Conservation (phyloP, 2,888 invertebrate genomes). For the Allygus modestus region DNA sequence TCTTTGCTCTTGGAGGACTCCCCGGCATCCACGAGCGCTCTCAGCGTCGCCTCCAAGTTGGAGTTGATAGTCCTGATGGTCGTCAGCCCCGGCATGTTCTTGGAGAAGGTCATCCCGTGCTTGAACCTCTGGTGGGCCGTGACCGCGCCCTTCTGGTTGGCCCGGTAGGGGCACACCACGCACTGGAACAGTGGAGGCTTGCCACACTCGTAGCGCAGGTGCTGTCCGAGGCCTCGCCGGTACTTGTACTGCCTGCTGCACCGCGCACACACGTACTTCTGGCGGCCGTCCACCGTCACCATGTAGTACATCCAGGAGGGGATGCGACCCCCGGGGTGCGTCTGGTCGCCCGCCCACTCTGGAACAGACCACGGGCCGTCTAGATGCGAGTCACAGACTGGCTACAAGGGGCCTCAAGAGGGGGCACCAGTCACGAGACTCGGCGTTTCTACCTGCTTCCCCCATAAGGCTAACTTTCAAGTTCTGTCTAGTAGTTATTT, state of each 20-base stretch:
- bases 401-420: too few species aligned
- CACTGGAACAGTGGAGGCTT: slow-evolving; percentile 80
- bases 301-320: slow-evolving; percentile 51
- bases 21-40: background rate
- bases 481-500: too few species aligned
- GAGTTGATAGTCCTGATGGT: background rate
- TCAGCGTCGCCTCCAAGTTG: background rate
- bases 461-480: too few species aligned
- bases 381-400: too few species aligned
- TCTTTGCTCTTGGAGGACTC: background rate
- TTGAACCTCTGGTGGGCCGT: slow-evolving; percentile 58
- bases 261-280: slow-evolving; percentile 48
- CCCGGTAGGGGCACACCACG: slow-evolving; percentile 75
- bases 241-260: slow-evolving; percentile 58
- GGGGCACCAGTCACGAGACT: too few species aligned
- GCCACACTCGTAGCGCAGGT: slow-evolving; percentile 79
- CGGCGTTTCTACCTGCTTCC: too few species aligned
- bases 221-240: slow-evolving; percentile 71
- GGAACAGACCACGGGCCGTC: background rate
- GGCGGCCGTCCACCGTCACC: slow-evolving; percentile 22
- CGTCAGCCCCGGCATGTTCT: slow-evolving; percentile 24
- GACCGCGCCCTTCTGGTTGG: slow-evolving; percentile 66
- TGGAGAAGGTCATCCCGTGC: slow-evolving; percentile 51
- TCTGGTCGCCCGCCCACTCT: slow-evolving; percentile 16
- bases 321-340: slow-evolving; percentile 38